Base-by-base conservation (phyloP, 2,888 invertebrate species). In the Scrobipalpa atriplicella region DNA sequence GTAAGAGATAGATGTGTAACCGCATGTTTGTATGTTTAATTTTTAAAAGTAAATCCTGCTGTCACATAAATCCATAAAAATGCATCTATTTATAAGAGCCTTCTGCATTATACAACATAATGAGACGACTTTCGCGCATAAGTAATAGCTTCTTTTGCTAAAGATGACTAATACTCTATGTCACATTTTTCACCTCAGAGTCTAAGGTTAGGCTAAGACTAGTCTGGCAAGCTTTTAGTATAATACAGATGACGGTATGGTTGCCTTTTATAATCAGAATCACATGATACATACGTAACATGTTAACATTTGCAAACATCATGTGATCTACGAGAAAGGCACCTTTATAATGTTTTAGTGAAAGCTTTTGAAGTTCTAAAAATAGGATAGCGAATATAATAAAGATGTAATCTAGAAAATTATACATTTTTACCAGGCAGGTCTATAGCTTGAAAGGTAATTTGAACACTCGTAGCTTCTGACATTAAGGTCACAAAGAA, bases 281-380 rank as follows among this genome's bases (percentile, higher is more conserved):
- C 5, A 29, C 29, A 29, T 29, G 29, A 29, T 29, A 29, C n/a
- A n/a, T 29, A 29, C 29, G 29, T 47, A 47, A 16, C 1, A 47
- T 47, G 47, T 16, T 5, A 47, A 16, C n/a, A 47, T 47, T 16
- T 47, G 47, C 16, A 47, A 47, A 47, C 47, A 16, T 47, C n/a
- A 5, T 47, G 47, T 47, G 47, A 47, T 47, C 47, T 47, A n/a
- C 16, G n/a, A 47, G 47, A 47, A 47, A 47, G 47, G n/a, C 47
- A 47, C n/a, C 47, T 7, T 47, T 47, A 29, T 47, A n/a, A 47
- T 16, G n/a, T 2, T 47, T 47, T 16, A 47, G 47, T 47, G 47
- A 47, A 47, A 47, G 47, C 47, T 47, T 16, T 16, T 10, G 47
- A 47, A 16, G 16, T n/a, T 16, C 3, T n/a, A 16, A 10, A 10